Evolutionary conservation across 1,140 invertebrate genomes (phyloP), one percentile per base, ranked within the genome.

Genomic region (Neuroterus valhalla): DNA sequence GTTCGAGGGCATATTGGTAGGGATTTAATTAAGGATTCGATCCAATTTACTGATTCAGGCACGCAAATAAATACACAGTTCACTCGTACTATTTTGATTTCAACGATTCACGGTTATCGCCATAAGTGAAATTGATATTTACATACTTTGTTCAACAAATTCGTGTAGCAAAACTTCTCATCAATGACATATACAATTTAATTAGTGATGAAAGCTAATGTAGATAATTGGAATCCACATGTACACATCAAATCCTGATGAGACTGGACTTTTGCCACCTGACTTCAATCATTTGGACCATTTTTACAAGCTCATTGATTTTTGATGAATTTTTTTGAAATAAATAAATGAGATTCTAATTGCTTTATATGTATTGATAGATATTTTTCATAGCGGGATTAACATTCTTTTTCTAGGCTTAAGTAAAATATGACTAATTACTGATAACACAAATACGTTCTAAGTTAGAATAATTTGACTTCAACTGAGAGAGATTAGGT

Each of bases 21-120:
- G 3, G 75, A 78, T 79, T 79, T 79, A 81, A 82, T 81, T 78
- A 80, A 80, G 70, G 75, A 77, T 68, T 69, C 48, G 45, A 69
- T 78, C 71, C 69, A 80, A 82, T 80, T 81, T 77, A 62, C 71
- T 46, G 78, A 71, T 17, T 12, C n/a, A 55, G 19, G 66, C 23
- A 31, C 55, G 26, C 26, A 62, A 62, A 62, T 31, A 62, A 62
- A 62, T 62, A 62, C 14, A 62, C 19, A 38, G 31, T 10, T 55
- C 15, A 38, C 15, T 62, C 26, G 55, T 2, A 38, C 55, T 62
- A 62, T 62, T 62, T 14, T 62, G 52, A 62, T 62, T 62, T 12
- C 10, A n/a, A 14, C 21, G 23, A 62, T 62, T 31, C 21, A 62
- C 26, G 55, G 55, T 6, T 62, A 62, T 38, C 12, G 14, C 14